Conservation (phyloP, 2,888 invertebrate genomes). For the Polyploca ridens region DNA sequence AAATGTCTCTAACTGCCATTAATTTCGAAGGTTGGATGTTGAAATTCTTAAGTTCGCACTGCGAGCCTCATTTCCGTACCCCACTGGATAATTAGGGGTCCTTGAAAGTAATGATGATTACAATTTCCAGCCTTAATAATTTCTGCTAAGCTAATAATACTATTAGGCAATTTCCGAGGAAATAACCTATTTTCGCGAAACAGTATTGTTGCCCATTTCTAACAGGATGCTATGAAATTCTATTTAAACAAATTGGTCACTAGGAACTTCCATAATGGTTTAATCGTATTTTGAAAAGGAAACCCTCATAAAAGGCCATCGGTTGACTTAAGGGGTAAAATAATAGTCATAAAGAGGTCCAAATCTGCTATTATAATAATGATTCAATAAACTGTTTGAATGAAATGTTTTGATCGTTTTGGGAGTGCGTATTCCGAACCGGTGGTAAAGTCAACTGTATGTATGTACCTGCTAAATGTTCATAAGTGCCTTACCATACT, state of each 20-base stretch:
- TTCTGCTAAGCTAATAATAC: constrained; percentile 2
- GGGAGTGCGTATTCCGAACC: too few relatives aligned
- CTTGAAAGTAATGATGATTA: constrained; percentile 9
- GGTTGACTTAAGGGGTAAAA: too few relatives aligned
- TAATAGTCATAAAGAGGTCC: too few relatives aligned
- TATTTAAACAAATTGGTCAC: neutral
- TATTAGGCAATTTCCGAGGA: neutral
- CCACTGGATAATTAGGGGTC: constrained; percentile 3
- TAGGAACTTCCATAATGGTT: too few relatives aligned
- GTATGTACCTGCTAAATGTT: too few relatives aligned
- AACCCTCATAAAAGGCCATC: too few relatives aligned
- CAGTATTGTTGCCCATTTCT: neutral
- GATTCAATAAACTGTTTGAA: too few relatives aligned
- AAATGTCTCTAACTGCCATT: neutral
- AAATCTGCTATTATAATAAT: too few relatives aligned
- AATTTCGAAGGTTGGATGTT: neutral
- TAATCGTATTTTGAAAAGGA: too few relatives aligned
- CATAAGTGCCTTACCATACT: too few relatives aligned
- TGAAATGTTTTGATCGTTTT: too few relatives aligned
- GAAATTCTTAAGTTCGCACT: neutral
- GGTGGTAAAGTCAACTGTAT: too few relatives aligned
- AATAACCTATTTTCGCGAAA: constrained; percentile 6
- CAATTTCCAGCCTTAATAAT: constrained; percentile 6
- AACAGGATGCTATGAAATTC: neutral
- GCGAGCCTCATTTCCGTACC: constrained; percentile 7